A percentile compares a stretch with the other conserved stretches of the same genome.
Conservation (phyloP, 1,140 invertebrate species). For the Calosoma granatense region DNA sequence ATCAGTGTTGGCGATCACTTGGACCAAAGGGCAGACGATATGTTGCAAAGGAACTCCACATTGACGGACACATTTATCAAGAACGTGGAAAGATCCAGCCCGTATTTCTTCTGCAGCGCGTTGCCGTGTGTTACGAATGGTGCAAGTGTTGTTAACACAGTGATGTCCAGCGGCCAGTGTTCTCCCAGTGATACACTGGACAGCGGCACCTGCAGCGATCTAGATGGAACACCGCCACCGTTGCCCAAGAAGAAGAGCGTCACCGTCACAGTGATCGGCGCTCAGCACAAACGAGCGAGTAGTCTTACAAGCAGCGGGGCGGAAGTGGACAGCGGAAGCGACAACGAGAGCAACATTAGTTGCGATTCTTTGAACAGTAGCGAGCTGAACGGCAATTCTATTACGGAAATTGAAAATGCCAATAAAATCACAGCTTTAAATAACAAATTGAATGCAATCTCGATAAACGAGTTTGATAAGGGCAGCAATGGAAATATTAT, state of each 20-base stretch:
- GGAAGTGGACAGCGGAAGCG: conserved; percentile 45
- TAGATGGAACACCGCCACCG: conserved; percentile 64
- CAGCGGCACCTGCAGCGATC: conserved; percentile 71
- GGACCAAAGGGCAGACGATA: conserved; percentile 17
- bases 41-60: conserved; percentile 24
- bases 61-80: conserved; percentile 23
- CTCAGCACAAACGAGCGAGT: conserved; percentile 39
- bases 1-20: conserved; percentile 21
- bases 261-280: conserved; percentile 35
- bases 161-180: conserved; percentile 66
- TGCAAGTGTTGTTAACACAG: conserved; percentile 30
- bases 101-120: conserved; percentile 45
- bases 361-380: conserved; percentile 59
- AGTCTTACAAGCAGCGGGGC: conserved; percentile 45
- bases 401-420: conserved; percentile 3
- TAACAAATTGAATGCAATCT: conserved; percentile 13
- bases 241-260: conserved; percentile 51
- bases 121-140: conserved; percentile 39
- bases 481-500: no score
- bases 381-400: conserved; percentile 34
- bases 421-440: conserved; percentile 10
- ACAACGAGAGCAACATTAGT: conserved; percentile 59
- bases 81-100: conserved; percentile 26
- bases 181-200: conserved; percentile 68
- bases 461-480: conserved; percentile 1